Conservation (phyloP, 2,113 vertebrate genomes). For the Cephalopterus ornatus region DNA sequence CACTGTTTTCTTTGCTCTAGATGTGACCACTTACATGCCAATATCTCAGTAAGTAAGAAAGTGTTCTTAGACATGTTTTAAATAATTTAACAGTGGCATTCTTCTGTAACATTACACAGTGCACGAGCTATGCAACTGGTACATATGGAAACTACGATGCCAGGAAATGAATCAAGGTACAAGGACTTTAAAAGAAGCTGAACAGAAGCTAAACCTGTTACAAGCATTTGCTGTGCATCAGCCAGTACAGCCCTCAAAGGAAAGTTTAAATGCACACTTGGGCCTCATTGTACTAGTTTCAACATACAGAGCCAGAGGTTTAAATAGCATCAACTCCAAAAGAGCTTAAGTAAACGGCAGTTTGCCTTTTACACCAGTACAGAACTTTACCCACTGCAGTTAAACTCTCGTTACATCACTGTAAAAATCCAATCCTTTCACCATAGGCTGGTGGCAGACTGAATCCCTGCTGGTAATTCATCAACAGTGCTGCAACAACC, state of each 20-base stretch:
- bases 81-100: constrained; percentile 46
- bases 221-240: background rate
- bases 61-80: constrained; percentile 2
- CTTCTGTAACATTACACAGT: background rate
- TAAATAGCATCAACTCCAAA: background rate
- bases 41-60: constrained; percentile 15
- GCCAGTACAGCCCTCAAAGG: constrained; percentile 26
- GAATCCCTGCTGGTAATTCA: background rate
- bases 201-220: constrained; percentile 16
- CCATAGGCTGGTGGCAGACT: background rate
- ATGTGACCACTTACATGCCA: constrained; percentile 4
- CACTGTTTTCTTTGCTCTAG: constrained; percentile 28
- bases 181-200: background rate
- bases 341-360: background rate
- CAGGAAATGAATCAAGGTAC: constrained; percentile 25
- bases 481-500: background rate
- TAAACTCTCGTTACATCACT: background rate
- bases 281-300: constrained; percentile 16
- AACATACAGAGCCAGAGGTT: background rate
- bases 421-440: background rate
- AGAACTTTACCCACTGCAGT: background rate
- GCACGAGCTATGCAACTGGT: background rate
- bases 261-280: constrained; percentile 31
- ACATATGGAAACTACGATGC: background rate
- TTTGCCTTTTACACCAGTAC: background rate